Conservation (phyloP, 2,888 invertebrate species). For the Geotrupes spiniger region DNA sequence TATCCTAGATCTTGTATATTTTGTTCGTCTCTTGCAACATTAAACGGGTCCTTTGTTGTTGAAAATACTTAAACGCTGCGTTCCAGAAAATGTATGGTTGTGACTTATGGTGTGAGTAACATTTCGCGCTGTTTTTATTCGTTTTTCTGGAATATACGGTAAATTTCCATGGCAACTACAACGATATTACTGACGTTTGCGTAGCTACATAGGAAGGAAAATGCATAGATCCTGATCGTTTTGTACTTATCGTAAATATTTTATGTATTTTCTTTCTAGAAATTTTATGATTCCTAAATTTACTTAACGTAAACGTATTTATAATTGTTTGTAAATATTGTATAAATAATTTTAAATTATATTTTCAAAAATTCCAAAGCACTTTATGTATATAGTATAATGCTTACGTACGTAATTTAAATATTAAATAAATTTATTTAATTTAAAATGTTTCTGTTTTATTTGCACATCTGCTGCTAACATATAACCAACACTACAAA, state of each 20-base stretch:
- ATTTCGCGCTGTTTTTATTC: too few relatives aligned
- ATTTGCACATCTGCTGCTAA: too few relatives aligned
- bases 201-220: slow-evolving; percentile 19
- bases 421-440: slow-evolving; percentile 46
- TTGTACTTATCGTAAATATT: neutral
- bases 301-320: slow-evolving; percentile 10
- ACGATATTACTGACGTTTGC: slow-evolving; percentile 41
- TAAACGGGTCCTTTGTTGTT: slow-evolving; percentile 9
- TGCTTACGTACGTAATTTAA: slow-evolving; percentile 47
- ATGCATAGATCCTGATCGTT: slow-evolving; percentile 4
- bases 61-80: neutral
- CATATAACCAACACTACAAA: neutral
- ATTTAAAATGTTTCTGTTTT: slow-evolving; percentile 30
- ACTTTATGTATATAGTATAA: slow-evolving; percentile 41
- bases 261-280: slow-evolving; percentile 15
- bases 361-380: slow-evolving; percentile 49
- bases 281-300: slow-evolving; percentile 31
- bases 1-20: slow-evolving; percentile 13
- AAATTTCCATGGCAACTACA: slow-evolving; percentile 32
- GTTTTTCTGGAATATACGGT: slow-evolving; percentile 23
- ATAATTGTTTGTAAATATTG: slow-evolving; percentile 29
- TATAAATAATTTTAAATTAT: slow-evolving; percentile 42
- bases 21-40: slow-evolving; percentile 22
- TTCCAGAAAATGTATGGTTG: slow-evolving; percentile 10
- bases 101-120: slow-evolving; percentile 7